Evolutionary conservation across 2,888 invertebrate species (phyloP), one percentile per base, ranked within the genome.

Genomic region (Leptinotarsa tumamoca): DNA sequence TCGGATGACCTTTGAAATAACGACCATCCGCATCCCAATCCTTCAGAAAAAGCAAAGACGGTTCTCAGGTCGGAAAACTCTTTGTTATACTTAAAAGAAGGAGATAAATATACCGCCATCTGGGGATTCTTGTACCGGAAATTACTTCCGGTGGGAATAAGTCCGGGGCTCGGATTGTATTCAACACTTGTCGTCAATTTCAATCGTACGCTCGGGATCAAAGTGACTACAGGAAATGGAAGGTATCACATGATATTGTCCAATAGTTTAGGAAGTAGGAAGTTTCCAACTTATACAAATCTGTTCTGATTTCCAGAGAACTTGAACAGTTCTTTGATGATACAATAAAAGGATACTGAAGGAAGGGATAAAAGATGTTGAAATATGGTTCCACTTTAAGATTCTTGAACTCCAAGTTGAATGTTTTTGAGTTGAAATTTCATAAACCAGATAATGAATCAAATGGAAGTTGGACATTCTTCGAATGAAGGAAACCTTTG

Each of bases 1-100:
- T 68, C 72, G 68, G 68, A 75, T 69, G 75, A 75, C 75, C 75
- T 75, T 75, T 75, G 68, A 68, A 75, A 75, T 75, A 75, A 75
- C 75, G 75, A 75, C 68, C 75, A 72, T 75, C 72, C 75, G 72
- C 75, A 72, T 72, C 68, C 72, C 75, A 71, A 72, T 68, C 68
- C 72, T 71, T 72, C 66, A 58, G 63, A 68, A 67, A 73, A 74
- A 58, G 58, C 13, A 4, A 74, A 72, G 54, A 68, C 17, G 68
- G 21, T 70, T 68, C 68, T 68, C 70, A 58, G 74, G 70, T 71
- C 67, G 70, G 43, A 58, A 50, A 66, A 72, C 56, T 68, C 68
- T 72, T 71, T 68, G 67, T 72, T 72, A 72, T 68, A 63, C 63
- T 63, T 27, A 43, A 63, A 63, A 63, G 43, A 15, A 63, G 63